A percentile compares a stretch with the other conserved stretches of the same genome.
These are phyloP conservation scores for Ataeniobius toweri DNA, from an alignment of 2,797 vertebrate genomes.

Conservation along the genomic window DNA sequence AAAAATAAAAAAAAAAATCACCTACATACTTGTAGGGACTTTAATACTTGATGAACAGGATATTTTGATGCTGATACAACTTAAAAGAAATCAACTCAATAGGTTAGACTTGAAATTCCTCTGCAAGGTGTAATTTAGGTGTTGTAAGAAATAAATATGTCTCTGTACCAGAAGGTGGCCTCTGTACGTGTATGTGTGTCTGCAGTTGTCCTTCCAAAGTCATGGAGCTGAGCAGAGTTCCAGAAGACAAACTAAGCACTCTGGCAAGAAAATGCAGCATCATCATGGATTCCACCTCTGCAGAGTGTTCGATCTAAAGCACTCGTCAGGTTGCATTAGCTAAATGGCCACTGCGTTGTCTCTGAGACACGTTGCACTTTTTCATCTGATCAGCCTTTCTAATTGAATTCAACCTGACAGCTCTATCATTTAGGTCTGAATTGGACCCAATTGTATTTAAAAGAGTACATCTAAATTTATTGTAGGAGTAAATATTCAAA, in stretches of 20 bases:
- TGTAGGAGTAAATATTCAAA: neutral
- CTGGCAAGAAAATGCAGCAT: constrained; percentile 63
- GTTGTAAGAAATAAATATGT: constrained; percentile 43
- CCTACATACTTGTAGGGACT: neutral
- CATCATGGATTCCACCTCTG: constrained; percentile 51
- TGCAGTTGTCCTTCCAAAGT: constrained; percentile 37
- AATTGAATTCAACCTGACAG: constrained; percentile 32
- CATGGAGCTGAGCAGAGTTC: constrained; percentile 37
- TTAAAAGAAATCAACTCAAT: constrained; percentile 32
- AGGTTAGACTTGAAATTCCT: constrained; percentile 17
- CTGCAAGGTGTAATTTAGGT: constrained; percentile 16
- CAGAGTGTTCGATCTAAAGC: constrained; percentile 47
- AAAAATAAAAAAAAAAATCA: constrained; percentile 13
- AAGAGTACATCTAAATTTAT: neutral
- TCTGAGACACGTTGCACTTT: constrained; percentile 47
- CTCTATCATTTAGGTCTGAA: constrained; percentile 9
- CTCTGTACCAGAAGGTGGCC: constrained; percentile 18
- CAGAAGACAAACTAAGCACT: constrained; percentile 51
- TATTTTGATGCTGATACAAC: constrained; percentile 32
- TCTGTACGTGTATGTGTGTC: constrained; percentile 16
- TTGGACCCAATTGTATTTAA: neutral
- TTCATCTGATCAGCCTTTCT: constrained; percentile 47
- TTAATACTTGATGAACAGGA: constrained; percentile 19
- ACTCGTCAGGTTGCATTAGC: constrained; percentile 71
- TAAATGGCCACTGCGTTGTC: constrained; percentile 64